phyloP scores from a whole-genome alignment of 2,888 invertebrate genomes.

The Plagiodera versicolora region DNA sequence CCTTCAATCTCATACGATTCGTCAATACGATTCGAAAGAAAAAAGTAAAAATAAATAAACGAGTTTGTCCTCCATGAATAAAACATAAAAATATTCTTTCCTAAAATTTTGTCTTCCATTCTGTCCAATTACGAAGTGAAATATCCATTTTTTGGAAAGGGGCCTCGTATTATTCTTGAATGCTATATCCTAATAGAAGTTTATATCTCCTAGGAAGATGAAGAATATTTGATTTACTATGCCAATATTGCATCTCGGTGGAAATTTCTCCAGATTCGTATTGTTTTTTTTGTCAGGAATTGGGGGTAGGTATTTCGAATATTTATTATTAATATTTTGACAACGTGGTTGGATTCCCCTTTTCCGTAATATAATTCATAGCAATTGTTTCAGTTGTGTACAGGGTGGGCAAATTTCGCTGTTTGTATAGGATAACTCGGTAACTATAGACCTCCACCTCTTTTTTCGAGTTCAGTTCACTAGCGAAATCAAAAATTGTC shows the following conservation, averaged over 20 bases:
- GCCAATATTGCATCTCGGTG: neutral
- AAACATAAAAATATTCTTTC: slow-evolving; percentile 6
- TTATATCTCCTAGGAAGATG: neutral
- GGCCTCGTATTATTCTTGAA: neutral
- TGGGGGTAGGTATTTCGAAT: no score
- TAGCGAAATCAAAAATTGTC: no score
- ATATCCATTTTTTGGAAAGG: neutral
- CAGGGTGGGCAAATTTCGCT: no score
- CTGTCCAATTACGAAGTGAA: neutral
- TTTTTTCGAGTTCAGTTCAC: no score
- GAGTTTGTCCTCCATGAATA: slow-evolving; percentile 3
- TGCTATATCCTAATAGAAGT: neutral
- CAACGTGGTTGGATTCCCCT: no score
- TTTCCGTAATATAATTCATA: no score
- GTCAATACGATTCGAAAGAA: neutral
- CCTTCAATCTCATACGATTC: neutral
- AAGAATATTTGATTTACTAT: neutral
- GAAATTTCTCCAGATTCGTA: no score
- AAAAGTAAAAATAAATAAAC: neutral
- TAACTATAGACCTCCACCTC: no score
- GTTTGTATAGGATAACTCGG: no score
- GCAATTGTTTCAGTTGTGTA: no score
- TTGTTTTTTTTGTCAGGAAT: no score
- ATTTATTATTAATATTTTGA: no score
- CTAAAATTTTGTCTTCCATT: slow-evolving; percentile 5